A percentile compares a stretch with the other conserved stretches of the same genome.
phyloP scores from a whole-genome alignment of 2,113 vertebrate species.

The Dendrocopos noguchii region DNA sequence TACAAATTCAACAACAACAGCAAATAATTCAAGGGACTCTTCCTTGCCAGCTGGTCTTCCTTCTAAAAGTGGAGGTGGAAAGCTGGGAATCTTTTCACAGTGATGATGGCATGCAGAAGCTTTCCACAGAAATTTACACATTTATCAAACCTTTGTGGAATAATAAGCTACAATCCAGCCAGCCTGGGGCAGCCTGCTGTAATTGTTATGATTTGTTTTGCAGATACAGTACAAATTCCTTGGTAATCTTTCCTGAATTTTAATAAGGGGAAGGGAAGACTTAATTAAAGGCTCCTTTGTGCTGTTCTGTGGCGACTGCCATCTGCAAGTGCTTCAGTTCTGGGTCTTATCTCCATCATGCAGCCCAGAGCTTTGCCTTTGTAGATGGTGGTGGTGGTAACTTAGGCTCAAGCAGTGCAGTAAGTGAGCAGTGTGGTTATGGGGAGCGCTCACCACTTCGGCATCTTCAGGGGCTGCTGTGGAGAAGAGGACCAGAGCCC shows the following conservation, averaged over 20 bases:
- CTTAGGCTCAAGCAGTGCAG: background rate
- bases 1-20: slow-evolving; percentile 52
- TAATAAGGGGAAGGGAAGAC: slow-evolving; percentile 74
- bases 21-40: slow-evolving; percentile 39
- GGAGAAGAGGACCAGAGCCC: background rate
- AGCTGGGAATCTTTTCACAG: background rate
- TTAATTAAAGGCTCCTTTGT: slow-evolving; percentile 76
- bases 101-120: background rate
- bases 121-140: slow-evolving; percentile 49
- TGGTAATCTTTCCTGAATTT: slow-evolving; percentile 72
- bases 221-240: slow-evolving; percentile 73
- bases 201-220: slow-evolving; percentile 76
- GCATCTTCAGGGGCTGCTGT: background rate
- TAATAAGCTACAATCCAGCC: slow-evolving; percentile 54
- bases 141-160: slow-evolving; percentile 54
- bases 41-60: slow-evolving; percentile 24
- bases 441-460: background rate
- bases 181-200: slow-evolving; percentile 52
- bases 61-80: slow-evolving; percentile 30
- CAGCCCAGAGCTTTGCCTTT: slow-evolving; percentile 33
- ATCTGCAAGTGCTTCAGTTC: slow-evolving; percentile 36
- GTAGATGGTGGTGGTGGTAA: background rate
- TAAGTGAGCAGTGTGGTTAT: background rate
- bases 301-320: slow-evolving; percentile 15
- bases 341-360: slow-evolving; percentile 55